phyloP scores from a whole-genome alignment of 2,113 vertebrate species.

The Stigmatopora argus region DNA sequence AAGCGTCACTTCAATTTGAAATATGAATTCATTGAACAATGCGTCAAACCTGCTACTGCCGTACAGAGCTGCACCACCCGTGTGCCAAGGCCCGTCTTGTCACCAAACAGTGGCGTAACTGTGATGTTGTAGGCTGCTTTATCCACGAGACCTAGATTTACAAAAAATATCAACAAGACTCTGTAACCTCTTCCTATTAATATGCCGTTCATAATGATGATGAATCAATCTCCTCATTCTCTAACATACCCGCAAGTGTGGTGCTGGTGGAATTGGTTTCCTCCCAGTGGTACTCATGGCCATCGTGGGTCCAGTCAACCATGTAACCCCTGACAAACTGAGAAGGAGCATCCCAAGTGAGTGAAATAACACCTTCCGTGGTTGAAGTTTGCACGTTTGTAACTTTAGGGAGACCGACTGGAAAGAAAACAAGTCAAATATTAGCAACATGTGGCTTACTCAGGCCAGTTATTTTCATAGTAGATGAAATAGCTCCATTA shows the following conservation, averaged over 20 bases:
- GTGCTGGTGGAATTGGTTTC: conserved; percentile 32
- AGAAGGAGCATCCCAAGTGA: conserved; percentile 47
- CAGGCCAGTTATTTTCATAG: not conserved
- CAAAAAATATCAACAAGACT: not conserved
- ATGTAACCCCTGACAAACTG: conserved; percentile 42
- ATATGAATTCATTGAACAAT: too few relatives aligned
- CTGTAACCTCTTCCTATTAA: conserved; percentile 4
- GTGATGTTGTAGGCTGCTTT: conserved; percentile 48
- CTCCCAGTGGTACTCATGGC: conserved; percentile 43
- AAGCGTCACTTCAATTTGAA: too few relatives aligned
- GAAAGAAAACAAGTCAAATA: not conserved
- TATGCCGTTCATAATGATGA: conserved; percentile 21
- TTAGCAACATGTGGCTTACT: not conserved
- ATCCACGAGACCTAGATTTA: conserved; percentile 38
- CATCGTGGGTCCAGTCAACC: conserved; percentile 56
- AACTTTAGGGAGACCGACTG: conserved; percentile 42
- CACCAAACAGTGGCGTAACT: conserved; percentile 50
- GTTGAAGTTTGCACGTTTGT: conserved; percentile 24
- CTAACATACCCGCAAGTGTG: conserved; percentile 45
- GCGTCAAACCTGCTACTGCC: conserved; percentile 33
- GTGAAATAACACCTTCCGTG: conserved; percentile 5
- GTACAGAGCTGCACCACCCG: conserved; percentile 41
- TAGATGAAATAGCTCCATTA: conserved; percentile 2
- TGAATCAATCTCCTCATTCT: conserved; percentile 1
- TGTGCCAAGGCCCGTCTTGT: conserved; percentile 35